Evolutionary conservation across 2,797 vertebrate genomes (phyloP), one percentile per base, ranked within the genome.

Genomic region (Lacerta agilis): DNA sequence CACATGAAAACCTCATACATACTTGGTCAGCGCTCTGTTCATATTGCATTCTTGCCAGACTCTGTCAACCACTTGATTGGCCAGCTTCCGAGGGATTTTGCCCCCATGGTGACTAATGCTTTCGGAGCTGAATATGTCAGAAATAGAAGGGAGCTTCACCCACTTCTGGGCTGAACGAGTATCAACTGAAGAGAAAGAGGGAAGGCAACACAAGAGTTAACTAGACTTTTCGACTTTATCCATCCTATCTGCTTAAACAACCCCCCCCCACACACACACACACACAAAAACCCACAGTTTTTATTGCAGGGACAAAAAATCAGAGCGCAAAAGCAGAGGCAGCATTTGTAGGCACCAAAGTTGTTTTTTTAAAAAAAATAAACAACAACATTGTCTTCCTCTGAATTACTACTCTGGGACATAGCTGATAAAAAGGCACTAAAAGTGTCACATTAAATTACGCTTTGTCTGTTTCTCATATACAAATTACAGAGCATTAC

Each of bases 21-120:
- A 99, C 99, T 99, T 99, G 97, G 98, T 99, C 97, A 98, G 98
- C 86, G 98, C 97, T 97, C 98, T 97, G 97, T 99, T 99, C 97
- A 99, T 98, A 96, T 98, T 99, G 97, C 98, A 99, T 97, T 99
- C 99, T 95, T 99, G 98, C 99, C 98, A 99, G 87, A 99, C 98
- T 92, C 97, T 97, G 96, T 99, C 98, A 95, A 99, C 98, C 96
- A 98, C 98, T 87, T 98, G 98, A 95, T 97, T 98, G 94, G 99
- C 98, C 77, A 99, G 94, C 92, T 98, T 98, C 82, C 98, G 98
- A 77, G 99, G 99, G 95, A 99, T 97, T 96, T 98, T 99, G 86
- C 99, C 99, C 91, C 99, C 98, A 1, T 99, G 98, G 95, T 99
- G 98, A 93, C 98, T 99, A 88, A 98, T 98, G 96, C 97, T 98